Percentiles rank a stretch among this genome's conserved stretches.
Evolutionary conservation across 2,797 vertebrate species (phyloP).

Genomic region (Cryptoblepharus egeriae): DNA sequence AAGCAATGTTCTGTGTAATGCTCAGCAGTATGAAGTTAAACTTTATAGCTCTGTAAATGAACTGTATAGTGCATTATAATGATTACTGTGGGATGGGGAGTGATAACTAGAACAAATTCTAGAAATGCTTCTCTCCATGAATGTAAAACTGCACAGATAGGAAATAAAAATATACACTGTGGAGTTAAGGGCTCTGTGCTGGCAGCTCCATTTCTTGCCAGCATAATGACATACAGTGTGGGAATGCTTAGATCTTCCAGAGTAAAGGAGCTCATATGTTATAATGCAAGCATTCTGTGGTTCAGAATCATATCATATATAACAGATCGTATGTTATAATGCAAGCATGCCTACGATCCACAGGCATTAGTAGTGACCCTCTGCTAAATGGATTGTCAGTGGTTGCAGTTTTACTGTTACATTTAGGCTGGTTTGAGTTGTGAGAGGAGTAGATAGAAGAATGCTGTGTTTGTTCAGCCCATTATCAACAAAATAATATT

Average conservation of each 20-base stretch:
- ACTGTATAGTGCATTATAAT: slow-evolving; percentile 4
- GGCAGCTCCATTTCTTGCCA: too few relatives aligned
- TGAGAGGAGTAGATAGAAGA: too few relatives aligned
- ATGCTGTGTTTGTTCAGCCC: too few relatives aligned
- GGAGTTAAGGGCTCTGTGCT: neutral
- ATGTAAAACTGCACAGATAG: neutral
- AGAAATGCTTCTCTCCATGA: neutral
- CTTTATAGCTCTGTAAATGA: slow-evolving; percentile 15
- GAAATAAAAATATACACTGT: neutral
- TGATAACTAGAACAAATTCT: neutral
- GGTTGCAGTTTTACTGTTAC: neutral
- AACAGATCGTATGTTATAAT: neutral
- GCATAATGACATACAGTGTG: neutral
- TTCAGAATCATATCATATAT: too few relatives aligned
- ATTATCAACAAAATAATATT: too few relatives aligned
- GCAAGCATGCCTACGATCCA: neutral
- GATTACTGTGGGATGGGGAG: slow-evolving; percentile 7
- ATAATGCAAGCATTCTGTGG: neutral
- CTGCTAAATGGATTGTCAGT: neutral
- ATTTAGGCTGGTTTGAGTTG: too few relatives aligned
- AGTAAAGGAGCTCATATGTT: neutral
- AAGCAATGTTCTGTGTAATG: slow-evolving; percentile 28
- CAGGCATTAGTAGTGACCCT: neutral
- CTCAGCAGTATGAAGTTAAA: neutral
- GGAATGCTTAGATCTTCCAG: neutral